Percentiles rank a stretch among this genome's conserved stretches.
Conservation (phyloP, 2,797 vertebrate genomes). For the Brotogeris chrysoptera region DNA sequence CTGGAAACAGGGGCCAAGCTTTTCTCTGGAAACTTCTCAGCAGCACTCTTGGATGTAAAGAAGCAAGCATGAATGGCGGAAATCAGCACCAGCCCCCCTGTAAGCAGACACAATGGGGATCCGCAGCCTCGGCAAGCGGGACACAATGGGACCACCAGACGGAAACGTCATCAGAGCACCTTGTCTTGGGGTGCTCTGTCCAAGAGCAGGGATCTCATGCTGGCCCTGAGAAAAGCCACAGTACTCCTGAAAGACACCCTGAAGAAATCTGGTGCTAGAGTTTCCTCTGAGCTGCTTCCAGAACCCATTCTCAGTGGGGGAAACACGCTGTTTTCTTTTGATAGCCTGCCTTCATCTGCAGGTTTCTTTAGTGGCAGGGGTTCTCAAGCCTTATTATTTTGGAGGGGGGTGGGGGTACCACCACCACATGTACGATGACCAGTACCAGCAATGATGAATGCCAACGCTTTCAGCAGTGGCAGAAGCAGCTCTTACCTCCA, state of each 20-base stretch:
- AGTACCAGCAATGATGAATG: background rate
- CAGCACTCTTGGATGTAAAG: background rate
- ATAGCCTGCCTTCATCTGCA: background rate
- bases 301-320: background rate
- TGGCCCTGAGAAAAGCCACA: background rate
- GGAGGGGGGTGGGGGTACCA: background rate
- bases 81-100: background rate
- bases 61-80: background rate
- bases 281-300: background rate
- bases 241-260: background rate
- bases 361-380: background rate
- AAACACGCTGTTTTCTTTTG: background rate
- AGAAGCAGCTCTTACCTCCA: background rate
- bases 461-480: background rate
- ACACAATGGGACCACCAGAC: background rate
- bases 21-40: slow-evolving; percentile 50
- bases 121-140: rapidly evolving
- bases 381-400: background rate
- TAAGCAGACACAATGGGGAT: background rate
- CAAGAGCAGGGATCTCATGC: background rate
- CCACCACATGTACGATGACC: background rate
- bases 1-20: slow-evolving; percentile 45
- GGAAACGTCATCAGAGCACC: background rate
- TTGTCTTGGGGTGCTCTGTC: background rate
- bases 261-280: background rate